Conservation (phyloP, 2,113 vertebrate species). For the Chionodraco myersi region DNA sequence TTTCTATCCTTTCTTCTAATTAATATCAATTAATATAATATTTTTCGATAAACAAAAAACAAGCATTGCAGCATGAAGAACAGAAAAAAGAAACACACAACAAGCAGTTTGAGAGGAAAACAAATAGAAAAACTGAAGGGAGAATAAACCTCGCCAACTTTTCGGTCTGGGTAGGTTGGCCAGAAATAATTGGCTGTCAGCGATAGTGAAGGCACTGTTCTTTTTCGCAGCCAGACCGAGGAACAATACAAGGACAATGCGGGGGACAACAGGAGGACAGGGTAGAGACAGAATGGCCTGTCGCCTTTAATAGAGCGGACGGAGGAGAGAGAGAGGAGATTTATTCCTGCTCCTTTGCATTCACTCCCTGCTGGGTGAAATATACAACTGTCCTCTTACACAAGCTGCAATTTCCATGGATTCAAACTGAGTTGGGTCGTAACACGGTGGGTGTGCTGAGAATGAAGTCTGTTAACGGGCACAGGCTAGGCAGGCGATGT, state of each 20-base stretch:
- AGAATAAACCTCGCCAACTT: conserved; percentile 61
- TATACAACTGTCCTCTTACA: conserved; percentile 34
- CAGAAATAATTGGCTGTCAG: conserved; percentile 84
- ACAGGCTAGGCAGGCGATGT: not conserved
- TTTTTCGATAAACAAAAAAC: conserved; percentile 66
- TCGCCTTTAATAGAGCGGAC: conserved; percentile 53
- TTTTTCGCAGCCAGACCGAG: conserved; percentile 67
- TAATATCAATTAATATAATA: conserved; percentile 39
- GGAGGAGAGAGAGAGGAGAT: conserved; percentile 45
- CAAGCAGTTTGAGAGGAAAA: conserved; percentile 22
- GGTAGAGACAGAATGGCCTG: conserved; percentile 72
- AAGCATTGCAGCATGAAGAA: conserved; percentile 57
- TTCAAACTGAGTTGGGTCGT: conserved; percentile 53
- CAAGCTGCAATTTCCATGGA: conserved; percentile 34
- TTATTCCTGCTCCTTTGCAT: conserved; percentile 39
- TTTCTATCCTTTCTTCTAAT: conserved; percentile 61
- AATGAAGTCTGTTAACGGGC: conserved; percentile 22
- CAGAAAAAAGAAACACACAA: conserved; percentile 28
- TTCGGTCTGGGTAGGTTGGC: conserved; percentile 77
- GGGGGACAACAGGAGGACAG: conserved; percentile 71
- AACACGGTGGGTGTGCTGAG: conserved; percentile 43
- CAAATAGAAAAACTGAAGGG: conserved; percentile 44
- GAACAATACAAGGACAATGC: conserved; percentile 74
- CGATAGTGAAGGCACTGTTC: conserved; percentile 68
- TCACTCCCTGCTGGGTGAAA: conserved; percentile 45